Evolutionary conservation across 1,140 invertebrate species (phyloP).

Genomic region (Reticulitermes speratus): DNA sequence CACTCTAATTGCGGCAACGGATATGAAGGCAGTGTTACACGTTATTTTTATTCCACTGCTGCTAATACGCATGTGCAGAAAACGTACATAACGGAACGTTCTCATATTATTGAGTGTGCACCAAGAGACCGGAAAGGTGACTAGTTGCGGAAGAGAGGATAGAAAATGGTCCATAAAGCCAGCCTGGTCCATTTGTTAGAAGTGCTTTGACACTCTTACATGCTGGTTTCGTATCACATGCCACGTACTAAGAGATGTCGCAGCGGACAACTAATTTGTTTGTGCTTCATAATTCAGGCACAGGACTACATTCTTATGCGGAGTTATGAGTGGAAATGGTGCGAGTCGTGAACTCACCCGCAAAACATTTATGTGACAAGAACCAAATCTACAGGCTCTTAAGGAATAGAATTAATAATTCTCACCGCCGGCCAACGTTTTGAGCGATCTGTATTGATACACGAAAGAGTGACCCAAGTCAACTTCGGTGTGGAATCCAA

Average conservation of each 20-base stretch:
- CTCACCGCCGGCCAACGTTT: background rate
- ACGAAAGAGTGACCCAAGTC: background rate
- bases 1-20: background rate
- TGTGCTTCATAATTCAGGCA: background rate
- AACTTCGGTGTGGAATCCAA: background rate
- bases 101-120: constrained; percentile 20
- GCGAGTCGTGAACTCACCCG: background rate
- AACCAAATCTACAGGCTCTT: background rate
- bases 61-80: background rate
- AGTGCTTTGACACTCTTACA: background rate
- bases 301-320: background rate
- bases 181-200: background rate
- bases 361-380: background rate
- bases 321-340: constrained; percentile 7
- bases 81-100: background rate
- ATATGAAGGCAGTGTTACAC: background rate
- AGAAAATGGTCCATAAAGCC: background rate
- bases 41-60: background rate
- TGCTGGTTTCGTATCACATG: background rate
- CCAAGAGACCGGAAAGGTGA: background rate
- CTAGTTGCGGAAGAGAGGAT: constrained; percentile 14
- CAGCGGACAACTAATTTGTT: constrained; percentile 10
- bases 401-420: background rate
- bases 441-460: background rate
- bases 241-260: background rate